Conservation (phyloP, 2,113 vertebrate species). For the Tamias sibiricus region DNA sequence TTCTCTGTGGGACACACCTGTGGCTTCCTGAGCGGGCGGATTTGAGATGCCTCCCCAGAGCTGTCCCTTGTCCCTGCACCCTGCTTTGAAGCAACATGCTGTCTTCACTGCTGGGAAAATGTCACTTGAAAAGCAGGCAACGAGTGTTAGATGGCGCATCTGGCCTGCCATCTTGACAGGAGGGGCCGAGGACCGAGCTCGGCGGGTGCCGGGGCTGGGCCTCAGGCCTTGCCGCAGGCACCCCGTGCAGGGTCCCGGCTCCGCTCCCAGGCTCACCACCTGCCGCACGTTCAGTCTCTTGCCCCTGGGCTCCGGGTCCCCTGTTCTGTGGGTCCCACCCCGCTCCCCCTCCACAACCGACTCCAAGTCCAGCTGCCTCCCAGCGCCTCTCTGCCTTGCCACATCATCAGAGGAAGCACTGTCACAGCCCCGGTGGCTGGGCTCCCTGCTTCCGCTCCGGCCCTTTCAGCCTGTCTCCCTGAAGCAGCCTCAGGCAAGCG, state of each 20-base stretch:
- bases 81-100: neutral
- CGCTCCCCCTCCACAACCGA: neutral
- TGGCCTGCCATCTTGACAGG: neutral
- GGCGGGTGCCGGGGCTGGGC: neutral
- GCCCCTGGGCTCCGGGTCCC: too few relatives aligned
- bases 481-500: too few relatives aligned
- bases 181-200: neutral
- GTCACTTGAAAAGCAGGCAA: conserved; percentile 9
- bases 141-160: neutral
- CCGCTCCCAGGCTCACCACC: neutral
- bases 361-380: neutral
- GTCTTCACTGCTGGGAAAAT: neutral
- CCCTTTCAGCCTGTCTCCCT: neutral
- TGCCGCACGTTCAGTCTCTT: accelerated
- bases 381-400: too few relatives aligned
- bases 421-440: too few relatives aligned
- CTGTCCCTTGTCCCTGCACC: neutral
- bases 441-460: neutral
- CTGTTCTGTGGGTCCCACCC: neutral
- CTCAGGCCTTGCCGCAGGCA: neutral
- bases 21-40: neutral
- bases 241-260: neutral
- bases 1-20: neutral
- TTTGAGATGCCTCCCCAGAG: neutral
- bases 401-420: too few relatives aligned